Evolutionary conservation across 2,888 invertebrate genomes (phyloP).

Genomic region (Epiblema foenella): DNA sequence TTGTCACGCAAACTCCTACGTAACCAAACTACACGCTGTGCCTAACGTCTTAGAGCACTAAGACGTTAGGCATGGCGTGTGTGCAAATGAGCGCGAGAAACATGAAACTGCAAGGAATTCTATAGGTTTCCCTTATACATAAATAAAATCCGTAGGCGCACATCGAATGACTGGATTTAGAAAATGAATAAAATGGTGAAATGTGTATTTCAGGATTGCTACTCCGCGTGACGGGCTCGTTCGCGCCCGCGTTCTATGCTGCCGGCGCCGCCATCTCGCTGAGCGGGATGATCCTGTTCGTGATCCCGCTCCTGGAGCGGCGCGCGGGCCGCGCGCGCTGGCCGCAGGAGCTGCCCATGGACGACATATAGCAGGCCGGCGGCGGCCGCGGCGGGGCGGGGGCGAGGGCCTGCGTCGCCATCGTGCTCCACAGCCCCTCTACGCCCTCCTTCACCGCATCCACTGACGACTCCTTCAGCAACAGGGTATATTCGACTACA

Average conservation of each 20-base stretch:
- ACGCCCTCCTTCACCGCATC: constrained; percentile 68
- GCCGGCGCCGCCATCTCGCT: constrained; percentile 94
- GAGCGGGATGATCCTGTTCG: constrained; percentile 95
- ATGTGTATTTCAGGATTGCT: constrained; percentile 88
- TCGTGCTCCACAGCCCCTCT: constrained; percentile 78
- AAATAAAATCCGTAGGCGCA: too few species aligned
- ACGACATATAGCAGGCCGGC: constrained; percentile 76
- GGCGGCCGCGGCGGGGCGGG: constrained; percentile 48
- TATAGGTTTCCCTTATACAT: too few species aligned
- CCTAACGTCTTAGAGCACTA: too few species aligned
- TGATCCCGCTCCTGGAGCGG: constrained; percentile 90
- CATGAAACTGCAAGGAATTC: too few species aligned
- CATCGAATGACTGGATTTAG: not conserved
- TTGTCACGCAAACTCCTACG: too few species aligned
- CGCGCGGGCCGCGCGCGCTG: constrained; percentile 58
- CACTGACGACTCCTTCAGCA: constrained; percentile 68
- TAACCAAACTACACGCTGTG: too few species aligned
- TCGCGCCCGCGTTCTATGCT: constrained; percentile 94
- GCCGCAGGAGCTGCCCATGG: constrained; percentile 65
- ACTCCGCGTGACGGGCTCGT: constrained; percentile 90
- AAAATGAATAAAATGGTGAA: constrained; percentile 13
- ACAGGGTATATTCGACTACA: constrained; percentile 80
- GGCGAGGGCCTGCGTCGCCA: constrained; percentile 62
- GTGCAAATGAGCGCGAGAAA: not conserved
- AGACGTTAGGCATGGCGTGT: too few species aligned